Evolutionary conservation across 2,888 invertebrate genomes (phyloP).

Genomic region (Lycaena phlaeas): DNA sequence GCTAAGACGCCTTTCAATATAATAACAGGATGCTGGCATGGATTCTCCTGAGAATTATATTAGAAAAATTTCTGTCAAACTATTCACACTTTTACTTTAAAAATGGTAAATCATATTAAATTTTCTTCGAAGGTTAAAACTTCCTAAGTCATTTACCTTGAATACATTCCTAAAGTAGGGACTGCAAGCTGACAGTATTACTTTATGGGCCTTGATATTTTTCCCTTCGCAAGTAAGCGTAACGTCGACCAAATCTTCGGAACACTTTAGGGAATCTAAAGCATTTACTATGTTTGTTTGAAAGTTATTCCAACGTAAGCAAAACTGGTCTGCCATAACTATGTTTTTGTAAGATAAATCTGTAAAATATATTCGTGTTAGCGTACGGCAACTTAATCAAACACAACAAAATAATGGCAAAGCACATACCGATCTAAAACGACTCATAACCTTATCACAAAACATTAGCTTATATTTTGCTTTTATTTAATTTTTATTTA

Average conservation of each 20-base stretch:
- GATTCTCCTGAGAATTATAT: conserved; percentile 73
- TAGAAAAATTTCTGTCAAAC: conserved; percentile 3
- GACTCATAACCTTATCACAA: conserved; percentile 17
- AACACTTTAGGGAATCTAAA: conserved; percentile 78
- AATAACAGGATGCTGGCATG: conserved; percentile 81
- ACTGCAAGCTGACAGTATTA: conserved; percentile 82
- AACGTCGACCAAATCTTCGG: conserved; percentile 81
- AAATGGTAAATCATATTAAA: conserved; percentile 1
- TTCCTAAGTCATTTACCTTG: conserved; percentile 75
- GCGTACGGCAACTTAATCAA: conserved; percentile 14
- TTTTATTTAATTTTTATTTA: conserved; percentile 16
- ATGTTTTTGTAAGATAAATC: conserved; percentile 34
- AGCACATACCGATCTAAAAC: conserved; percentile 17
- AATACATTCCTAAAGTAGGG: conserved; percentile 83
- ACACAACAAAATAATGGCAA: conserved; percentile 6
- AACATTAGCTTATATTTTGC: conserved; percentile 19
- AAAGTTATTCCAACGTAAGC: conserved; percentile 83
- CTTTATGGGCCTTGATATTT: conserved; percentile 82
- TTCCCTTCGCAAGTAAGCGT: conserved; percentile 81
- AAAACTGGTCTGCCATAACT: conserved; percentile 78
- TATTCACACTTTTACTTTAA: conserved; percentile 4
- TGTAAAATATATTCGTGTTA: conserved; percentile 28
- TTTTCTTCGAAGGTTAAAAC: conserved; percentile 51
- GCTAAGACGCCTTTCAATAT: conserved; percentile 80
- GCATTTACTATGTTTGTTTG: conserved; percentile 80